A percentile compares a stretch with the other conserved stretches of the same genome.
Conservation (phyloP, 2,888 invertebrate species). For the Chloroclystis v-ata region DNA sequence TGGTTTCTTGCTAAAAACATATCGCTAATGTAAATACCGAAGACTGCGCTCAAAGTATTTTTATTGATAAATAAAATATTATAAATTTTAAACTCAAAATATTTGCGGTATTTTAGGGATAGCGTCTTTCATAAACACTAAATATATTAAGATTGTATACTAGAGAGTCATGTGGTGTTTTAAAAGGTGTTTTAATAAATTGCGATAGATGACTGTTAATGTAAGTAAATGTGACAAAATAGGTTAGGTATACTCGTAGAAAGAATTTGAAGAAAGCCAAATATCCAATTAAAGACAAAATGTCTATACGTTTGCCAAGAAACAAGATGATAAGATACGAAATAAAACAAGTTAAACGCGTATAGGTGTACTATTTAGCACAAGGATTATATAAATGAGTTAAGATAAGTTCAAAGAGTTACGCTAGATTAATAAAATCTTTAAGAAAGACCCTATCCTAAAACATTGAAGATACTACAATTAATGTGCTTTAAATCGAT, state of each 20-base stretch:
- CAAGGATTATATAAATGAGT: too few relatives aligned
- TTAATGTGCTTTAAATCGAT: conserved; percentile 14
- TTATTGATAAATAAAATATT: conserved; percentile 7
- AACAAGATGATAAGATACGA: too few relatives aligned
- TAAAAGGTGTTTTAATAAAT: too few relatives aligned
- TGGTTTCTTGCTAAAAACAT: conserved; percentile 17
- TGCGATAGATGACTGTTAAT: too few relatives aligned
- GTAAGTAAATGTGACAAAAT: neutral
- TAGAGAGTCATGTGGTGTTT: too few relatives aligned
- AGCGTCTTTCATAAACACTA: conserved; percentile 1
- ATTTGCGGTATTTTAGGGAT: conserved; percentile 2
- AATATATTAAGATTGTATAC: too few relatives aligned
- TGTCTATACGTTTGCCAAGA: neutral
- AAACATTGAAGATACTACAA: conserved; percentile 9
- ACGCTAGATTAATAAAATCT: too few relatives aligned
- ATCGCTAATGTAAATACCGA: conserved; percentile 21
- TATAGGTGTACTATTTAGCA: too few relatives aligned
- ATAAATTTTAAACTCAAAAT: neutral
- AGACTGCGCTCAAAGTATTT: conserved; percentile 13
- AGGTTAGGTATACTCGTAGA: neutral
- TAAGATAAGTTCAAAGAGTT: too few relatives aligned
- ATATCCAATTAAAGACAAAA: too few relatives aligned
- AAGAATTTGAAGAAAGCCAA: neutral
- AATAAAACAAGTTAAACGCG: too few relatives aligned
- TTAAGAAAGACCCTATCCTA: conserved; percentile 7